Base-by-base conservation (phyloP, 1,140 invertebrate genomes). In the Temnothorax curvispinosus region DNA sequence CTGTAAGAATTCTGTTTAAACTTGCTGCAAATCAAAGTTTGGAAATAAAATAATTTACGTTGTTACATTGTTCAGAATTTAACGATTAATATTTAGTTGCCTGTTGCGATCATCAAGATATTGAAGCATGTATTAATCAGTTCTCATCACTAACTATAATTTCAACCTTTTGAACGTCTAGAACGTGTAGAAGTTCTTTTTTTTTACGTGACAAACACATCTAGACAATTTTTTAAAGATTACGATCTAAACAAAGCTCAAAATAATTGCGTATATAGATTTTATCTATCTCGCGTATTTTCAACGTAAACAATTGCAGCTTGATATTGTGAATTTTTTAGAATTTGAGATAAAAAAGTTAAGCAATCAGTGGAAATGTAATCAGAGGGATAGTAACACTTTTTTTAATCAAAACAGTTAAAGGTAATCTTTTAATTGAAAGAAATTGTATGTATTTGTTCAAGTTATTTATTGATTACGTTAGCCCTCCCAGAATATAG, bases 81-180 rank as follows among this genome's bases (percentile, higher is more conserved):
- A 78, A 65, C 18, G 4, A 50, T 78, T 50, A 77, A 77, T 64
- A 21, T 67, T 47, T 80, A 65, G 13, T n/a, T 7, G 15, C 9
- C 15, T 18, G 64, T 8, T 78, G 32, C 13, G 1, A 64, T 3
- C 7, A 50, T 65, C 32, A 41, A n/a, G 9, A 65, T 65, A 52
- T 6, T 13, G 2, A 38, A 4, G 2, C 18, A 21, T 47, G 32
- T 62, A 18, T 67, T 78, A 78, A 52, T 9, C 44, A 47, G 11
- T 27, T 80, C 11, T 80, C 41, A 18, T n/a, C 11, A 3, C 35
- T n/a, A 50, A 21, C 32, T 65, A 52, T 32, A 35, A 78, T n/a
- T 47, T 6, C 58, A 18, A 9, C 2, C 7, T 67, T 38, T 35
- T 47, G 9, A 35, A 64, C 18, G 50, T 44, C 11, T 47, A 13